phyloP scores from a whole-genome alignment of 2,797 vertebrate species.

The Pitangus sulphuratus region DNA sequence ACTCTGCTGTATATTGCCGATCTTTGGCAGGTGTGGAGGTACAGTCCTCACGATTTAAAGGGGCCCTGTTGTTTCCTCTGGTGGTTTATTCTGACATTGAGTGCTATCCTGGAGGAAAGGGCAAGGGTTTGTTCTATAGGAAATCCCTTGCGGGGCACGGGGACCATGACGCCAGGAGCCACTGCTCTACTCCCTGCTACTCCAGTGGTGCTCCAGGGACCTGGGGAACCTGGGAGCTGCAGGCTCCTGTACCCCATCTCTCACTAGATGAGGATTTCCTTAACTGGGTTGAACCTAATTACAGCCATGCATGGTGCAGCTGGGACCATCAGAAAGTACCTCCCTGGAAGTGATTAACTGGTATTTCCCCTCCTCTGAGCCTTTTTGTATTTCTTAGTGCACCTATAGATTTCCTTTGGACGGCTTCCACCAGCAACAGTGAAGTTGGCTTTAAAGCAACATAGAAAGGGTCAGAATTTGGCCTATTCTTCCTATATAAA shows the following conservation, averaged over 20 bases:
- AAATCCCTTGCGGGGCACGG: fast-evolving
- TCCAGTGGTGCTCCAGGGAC: fast-evolving
- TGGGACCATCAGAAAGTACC: not conserved
- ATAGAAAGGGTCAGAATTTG: not conserved
- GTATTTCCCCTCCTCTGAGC: not conserved
- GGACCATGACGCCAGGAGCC: not conserved
- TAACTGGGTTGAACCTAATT: not conserved
- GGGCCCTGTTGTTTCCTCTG: not conserved
- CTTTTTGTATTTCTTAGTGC: not conserved
- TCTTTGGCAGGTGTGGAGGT: not conserved
- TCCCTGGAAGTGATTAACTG: not conserved
- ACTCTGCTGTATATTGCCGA: not conserved
- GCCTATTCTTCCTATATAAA: not conserved
- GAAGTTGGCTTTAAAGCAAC: not conserved
- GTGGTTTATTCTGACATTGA: not conserved
- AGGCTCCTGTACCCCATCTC: fast-evolving
- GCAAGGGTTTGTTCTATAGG: not conserved
- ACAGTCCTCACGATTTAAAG: not conserved
- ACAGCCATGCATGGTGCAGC: not conserved
- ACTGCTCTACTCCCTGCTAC: not conserved
- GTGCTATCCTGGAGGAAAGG: not conserved
- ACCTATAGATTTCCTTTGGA: not conserved
- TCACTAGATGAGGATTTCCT: not conserved
- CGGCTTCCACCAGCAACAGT: not conserved
- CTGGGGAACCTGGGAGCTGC: not conserved